Evolutionary conservation across 2,888 invertebrate species (phyloP), one percentile per base, ranked within the genome.

Genomic region (Epinotia bilunana): DNA sequence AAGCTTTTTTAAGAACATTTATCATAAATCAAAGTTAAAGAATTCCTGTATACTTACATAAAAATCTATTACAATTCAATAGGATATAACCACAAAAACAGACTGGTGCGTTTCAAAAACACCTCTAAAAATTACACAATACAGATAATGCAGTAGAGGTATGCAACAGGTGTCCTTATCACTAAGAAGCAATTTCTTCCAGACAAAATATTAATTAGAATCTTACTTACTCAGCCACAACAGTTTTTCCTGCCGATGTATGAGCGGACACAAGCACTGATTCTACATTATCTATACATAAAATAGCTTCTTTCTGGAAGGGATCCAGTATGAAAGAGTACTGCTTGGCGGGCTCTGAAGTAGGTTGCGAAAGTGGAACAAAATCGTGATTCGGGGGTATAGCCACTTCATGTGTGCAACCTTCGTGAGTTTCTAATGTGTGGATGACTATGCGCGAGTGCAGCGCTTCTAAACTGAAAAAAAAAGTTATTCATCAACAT

Each of bases 181-280:
- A 7, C 33, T 33, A 33, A 33, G 6, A 33, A 6, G 33, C 33
- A 7, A 33, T 33, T 33, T 33, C 33, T 33, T 33, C 33, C 33
- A 33, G 33, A n/a, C 13, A 43, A 43, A n/a, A 39, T 49, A 67
- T 3, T 58, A 74, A 63, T 39, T 28, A 61, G 49, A 67, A 72
- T 39, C 16, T 68, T 74, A 91, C 97, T 95, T 95, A 99, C 97
- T 99, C 99, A 5, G 99, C 99, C 9, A 99, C 99, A 3, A 99
- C 99, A 73, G 99, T 99, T 95, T 99, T 99, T 70, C 99, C 99
- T 63, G 99, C 99, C 4, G 99, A 99, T 0, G 99, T 99, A 87
- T 99, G 99, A 9, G 99, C 99, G 2, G 99, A 99, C 0, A 99
- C 99, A 61, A 99, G 95, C 6, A 99, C 99, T 12, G 99, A 99